Evolutionary conservation across 2,797 vertebrate genomes (phyloP).

Genomic region (Catharus ustulatus): DNA sequence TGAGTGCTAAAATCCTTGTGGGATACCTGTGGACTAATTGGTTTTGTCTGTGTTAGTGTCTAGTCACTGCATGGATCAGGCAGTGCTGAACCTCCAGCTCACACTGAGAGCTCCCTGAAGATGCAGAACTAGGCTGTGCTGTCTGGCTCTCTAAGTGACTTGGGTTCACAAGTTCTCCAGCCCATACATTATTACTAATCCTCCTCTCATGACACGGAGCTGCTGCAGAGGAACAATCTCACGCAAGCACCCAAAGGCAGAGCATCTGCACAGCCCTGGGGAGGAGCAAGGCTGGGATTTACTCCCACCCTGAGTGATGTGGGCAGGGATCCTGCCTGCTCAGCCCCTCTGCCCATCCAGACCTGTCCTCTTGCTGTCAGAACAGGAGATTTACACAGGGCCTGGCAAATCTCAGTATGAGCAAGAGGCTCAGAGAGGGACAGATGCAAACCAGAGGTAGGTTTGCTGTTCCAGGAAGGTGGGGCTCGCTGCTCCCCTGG

Average conservation of each 20-base stretch:
- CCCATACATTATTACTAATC: constrained; percentile 56
- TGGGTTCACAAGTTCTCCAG: constrained; percentile 61
- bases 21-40: constrained; percentile 47
- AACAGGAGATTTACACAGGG: not conserved
- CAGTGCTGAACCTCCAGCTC: not conserved
- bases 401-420: constrained; percentile 1
- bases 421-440: not conserved
- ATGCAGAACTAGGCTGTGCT: not conserved
- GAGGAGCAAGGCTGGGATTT: not conserved
- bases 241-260: not conserved
- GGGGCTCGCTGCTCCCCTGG: not conserved
- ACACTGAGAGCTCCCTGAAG: constrained; percentile 41
- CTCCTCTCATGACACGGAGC: not conserved
- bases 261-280: not conserved
- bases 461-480: not conserved
- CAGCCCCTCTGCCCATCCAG: not conserved
- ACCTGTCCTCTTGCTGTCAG: not conserved
- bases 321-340: not conserved
- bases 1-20: not conserved
- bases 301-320: fast-evolving
- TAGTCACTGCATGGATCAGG: constrained; percentile 42
- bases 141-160: not conserved
- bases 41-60: constrained; percentile 54
- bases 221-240: not conserved
- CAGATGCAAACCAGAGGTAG: not conserved